Evolutionary conservation across 2,113 vertebrate genomes (phyloP).

Genomic region (Helogale parvula): DNA sequence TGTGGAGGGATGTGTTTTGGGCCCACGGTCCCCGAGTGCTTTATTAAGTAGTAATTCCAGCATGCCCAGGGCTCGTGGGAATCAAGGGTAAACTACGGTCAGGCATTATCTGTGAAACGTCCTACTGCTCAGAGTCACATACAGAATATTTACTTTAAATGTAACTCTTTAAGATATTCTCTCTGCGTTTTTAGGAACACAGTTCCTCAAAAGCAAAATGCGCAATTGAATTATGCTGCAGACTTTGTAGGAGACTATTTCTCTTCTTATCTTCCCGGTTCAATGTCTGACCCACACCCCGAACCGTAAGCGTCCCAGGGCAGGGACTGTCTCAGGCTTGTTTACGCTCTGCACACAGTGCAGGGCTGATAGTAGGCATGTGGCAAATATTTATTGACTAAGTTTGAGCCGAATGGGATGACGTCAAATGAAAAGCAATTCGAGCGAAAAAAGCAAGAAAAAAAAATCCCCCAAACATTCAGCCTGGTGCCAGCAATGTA

Average conservation of each 20-base stretch:
- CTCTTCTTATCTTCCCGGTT: conserved; percentile 26
- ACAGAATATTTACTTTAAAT: conserved; percentile 23
- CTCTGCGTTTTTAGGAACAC: conserved; percentile 27
- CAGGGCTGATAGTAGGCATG: neutral
- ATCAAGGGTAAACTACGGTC: neutral
- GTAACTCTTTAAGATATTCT: neutral
- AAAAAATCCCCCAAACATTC: neutral
- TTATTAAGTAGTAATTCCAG: neutral
- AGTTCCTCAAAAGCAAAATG: conserved; percentile 48
- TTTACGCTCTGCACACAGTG: neutral
- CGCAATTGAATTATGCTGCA: neutral
- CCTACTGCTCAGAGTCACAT: neutral
- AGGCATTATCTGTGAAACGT: neutral
- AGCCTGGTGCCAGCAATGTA: neutral
- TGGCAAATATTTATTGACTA: conserved; percentile 56
- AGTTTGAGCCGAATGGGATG: neutral
- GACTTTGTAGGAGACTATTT: neutral
- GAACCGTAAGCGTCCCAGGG: neutral
- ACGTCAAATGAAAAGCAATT: neutral
- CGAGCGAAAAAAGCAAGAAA: neutral
- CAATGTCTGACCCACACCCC: neutral
- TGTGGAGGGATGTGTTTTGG: neutral
- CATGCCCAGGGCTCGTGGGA: neutral
- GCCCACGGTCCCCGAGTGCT: neutral
- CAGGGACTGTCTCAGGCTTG: neutral